Conservation (phyloP, 2,888 invertebrate species). For the Platycnemis pennipes region DNA sequence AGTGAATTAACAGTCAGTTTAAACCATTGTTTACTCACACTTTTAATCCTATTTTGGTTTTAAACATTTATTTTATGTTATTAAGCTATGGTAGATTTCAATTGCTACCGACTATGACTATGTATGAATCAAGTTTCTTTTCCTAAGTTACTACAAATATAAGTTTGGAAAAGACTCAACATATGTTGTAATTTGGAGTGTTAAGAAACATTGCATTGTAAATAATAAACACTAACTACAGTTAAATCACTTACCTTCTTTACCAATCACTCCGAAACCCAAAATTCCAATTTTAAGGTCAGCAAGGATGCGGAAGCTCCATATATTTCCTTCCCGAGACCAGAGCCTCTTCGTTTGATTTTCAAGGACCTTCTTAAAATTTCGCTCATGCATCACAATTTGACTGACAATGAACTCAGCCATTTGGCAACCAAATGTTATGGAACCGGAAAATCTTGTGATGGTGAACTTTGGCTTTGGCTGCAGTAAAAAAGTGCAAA, state of each 20-base stretch:
- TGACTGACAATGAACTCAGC: constrained; percentile 80
- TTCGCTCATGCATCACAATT: constrained; percentile 80
- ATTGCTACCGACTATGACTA: too few species aligned
- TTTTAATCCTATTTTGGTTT: too few species aligned
- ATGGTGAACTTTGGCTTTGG: constrained; percentile 75
- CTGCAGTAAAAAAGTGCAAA: constrained; percentile 69
- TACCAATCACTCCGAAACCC: constrained; percentile 81
- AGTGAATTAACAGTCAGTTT: too few species aligned
- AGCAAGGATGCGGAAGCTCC: constrained; percentile 77
- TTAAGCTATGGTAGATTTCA: too few species aligned
- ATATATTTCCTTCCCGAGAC: constrained; percentile 77
- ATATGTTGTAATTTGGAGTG: too few species aligned
- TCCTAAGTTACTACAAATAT: too few species aligned
- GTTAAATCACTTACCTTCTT: constrained; percentile 77
- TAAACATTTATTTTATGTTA: too few species aligned
- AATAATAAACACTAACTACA: constrained; percentile 68
- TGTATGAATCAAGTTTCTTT: too few species aligned
- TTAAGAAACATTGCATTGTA: too few species aligned
- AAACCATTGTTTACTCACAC: too few species aligned
- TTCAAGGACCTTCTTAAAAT: constrained; percentile 77
- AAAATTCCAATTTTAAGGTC: constrained; percentile 81
- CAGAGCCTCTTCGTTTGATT: constrained; percentile 77
- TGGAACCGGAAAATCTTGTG: constrained; percentile 78
- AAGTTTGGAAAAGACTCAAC: too few species aligned
- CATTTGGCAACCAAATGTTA: constrained; percentile 79